Conservation (phyloP, 2,797 vertebrate genomes). For the Zenarchopterus dispar region DNA sequence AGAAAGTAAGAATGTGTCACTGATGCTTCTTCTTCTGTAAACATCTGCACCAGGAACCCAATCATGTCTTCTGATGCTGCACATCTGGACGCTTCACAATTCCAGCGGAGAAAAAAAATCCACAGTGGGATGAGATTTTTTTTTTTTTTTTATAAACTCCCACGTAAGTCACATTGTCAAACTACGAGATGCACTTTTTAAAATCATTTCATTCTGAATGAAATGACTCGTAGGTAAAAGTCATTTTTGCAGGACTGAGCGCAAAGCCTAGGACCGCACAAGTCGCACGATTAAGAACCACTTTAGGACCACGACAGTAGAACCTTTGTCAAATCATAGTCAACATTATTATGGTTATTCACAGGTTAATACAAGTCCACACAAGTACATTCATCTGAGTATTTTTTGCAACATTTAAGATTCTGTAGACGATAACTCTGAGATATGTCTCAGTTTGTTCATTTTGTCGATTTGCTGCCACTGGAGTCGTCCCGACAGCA, state of each 20-base stretch:
- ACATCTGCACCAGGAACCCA: constrained; percentile 24
- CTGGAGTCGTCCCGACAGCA: constrained; percentile 66
- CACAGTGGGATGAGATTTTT: neutral
- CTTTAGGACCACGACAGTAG: constrained; percentile 66
- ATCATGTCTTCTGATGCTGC: constrained; percentile 38
- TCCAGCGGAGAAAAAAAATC: constrained; percentile 13
- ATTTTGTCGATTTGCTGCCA: constrained; percentile 43
- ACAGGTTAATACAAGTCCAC: constrained; percentile 75
- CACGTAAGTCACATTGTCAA: constrained; percentile 18
- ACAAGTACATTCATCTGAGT: constrained; percentile 79
- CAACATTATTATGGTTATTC: constrained; percentile 52
- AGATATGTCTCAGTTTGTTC: constrained; percentile 61
- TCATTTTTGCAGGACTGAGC: constrained; percentile 21
- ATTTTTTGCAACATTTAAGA: constrained; percentile 69
- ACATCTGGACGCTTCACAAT: constrained; percentile 16
- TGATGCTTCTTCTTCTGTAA: constrained; percentile 60
- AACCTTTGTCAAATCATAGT: constrained; percentile 53
- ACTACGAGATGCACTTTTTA: neutral
- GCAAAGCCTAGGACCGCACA: constrained; percentile 45
- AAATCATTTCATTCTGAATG: constrained; percentile 33
- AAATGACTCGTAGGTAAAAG: constrained; percentile 36
- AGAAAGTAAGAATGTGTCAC: constrained; percentile 44
- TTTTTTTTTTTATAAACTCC: neutral
- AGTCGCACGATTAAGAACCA: constrained; percentile 63
- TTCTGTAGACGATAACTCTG: constrained; percentile 45